A percentile compares a stretch with the other conserved stretches of the same genome.
Conservation (phyloP, 2,888 invertebrate genomes). For the Drosophila niveifrons region DNA sequence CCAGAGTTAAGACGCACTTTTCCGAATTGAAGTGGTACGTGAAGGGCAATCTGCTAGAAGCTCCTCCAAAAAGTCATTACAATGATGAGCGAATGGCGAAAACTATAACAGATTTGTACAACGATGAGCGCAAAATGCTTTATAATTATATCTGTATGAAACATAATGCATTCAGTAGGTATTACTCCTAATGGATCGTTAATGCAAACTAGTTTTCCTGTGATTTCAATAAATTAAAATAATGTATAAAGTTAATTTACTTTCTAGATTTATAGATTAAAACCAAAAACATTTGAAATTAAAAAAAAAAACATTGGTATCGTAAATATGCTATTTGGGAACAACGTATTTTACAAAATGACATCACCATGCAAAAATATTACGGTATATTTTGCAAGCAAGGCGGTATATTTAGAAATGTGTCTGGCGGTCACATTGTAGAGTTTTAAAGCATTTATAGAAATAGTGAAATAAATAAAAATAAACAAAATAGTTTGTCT, state of each 20-base stretch:
- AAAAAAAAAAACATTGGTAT: too few species aligned
- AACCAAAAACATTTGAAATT: too few species aligned
- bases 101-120: conserved; percentile 45
- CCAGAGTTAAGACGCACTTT: conserved; percentile 60
- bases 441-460: conserved; percentile 3
- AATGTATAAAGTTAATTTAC: neutral
- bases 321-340: too few species aligned
- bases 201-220: conserved; percentile 10
- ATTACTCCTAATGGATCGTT: neutral
- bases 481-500: neutral
- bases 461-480: neutral
- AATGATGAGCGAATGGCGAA: conserved; percentile 61
- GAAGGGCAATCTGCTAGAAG: conserved; percentile 65
- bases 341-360: too few species aligned
- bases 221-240: conserved; percentile 30
- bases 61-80: conserved; percentile 60
- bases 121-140: conserved; percentile 54
- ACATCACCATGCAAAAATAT: neutral
- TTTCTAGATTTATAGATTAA: neutral
- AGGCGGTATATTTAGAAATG: neutral
- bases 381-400: neutral
- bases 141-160: conserved; percentile 57
- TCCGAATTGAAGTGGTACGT: conserved; percentile 54
- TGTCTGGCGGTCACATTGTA: conserved; percentile 9
- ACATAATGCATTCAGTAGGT: conserved; percentile 4